phyloP scores from a whole-genome alignment of 2,888 invertebrate genomes.

The Lampropteryx suffumata region DNA sequence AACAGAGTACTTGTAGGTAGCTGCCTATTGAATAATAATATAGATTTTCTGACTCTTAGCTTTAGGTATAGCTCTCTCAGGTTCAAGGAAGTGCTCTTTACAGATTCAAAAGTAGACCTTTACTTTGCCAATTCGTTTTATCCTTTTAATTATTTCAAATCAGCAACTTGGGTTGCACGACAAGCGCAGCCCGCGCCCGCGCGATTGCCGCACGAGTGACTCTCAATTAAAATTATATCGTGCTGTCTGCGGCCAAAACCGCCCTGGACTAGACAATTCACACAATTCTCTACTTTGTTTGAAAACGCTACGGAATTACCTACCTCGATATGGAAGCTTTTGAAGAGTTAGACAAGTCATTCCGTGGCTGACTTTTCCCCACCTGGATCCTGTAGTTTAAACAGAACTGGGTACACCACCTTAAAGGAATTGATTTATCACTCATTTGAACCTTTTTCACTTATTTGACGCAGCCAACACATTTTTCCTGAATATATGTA shows the following conservation, averaged over 20 bases:
- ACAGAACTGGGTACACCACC: too few species aligned
- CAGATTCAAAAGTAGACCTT: constrained; percentile 3
- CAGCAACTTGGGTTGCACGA: constrained; percentile 20
- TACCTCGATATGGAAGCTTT: too few species aligned
- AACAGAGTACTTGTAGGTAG: too few species aligned
- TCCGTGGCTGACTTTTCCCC: too few species aligned
- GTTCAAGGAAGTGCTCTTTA: neutral
- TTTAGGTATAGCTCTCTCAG: neutral
- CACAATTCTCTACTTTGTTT: neutral
- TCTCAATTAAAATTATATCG: constrained; percentile 54
- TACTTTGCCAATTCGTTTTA: constrained; percentile 4
- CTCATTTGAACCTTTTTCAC: too few species aligned
- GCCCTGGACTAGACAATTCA: neutral
- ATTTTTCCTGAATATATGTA: too few species aligned
- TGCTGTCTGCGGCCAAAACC: constrained; percentile 38
- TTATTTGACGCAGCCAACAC: too few species aligned
- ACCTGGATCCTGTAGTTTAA: too few species aligned
- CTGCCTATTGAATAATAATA: too few species aligned
- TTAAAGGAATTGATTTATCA: too few species aligned
- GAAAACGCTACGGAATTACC: too few species aligned
- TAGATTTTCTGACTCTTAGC: neutral
- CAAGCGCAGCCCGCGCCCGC: constrained; percentile 22
- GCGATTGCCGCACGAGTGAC: constrained; percentile 45
- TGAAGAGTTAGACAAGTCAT: too few species aligned
- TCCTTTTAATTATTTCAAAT: constrained; percentile 14